Evolutionary conservation across 2,797 vertebrate species (phyloP).

Genomic region (Scyliorhinus canicula): DNA sequence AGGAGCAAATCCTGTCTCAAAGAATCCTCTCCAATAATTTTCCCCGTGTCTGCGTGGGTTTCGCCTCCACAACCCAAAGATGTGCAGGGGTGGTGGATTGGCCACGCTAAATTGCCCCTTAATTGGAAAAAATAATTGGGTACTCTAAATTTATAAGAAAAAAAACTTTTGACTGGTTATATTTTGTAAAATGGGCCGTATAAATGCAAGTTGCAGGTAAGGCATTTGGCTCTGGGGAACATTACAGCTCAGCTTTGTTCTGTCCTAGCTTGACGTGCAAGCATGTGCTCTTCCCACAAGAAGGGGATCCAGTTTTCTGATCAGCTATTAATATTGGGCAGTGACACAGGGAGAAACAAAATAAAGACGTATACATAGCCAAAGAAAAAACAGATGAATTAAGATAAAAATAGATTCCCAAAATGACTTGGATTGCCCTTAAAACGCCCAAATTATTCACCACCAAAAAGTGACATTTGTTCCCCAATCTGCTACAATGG

Average conservation of each 20-base stretch:
- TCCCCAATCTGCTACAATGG: not conserved
- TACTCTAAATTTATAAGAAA: no score
- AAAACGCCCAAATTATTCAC: not conserved
- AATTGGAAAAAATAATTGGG: no score
- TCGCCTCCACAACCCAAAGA: no score
- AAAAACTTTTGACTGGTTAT: not conserved
- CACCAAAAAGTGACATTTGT: not conserved
- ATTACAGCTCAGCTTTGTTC: not conserved
- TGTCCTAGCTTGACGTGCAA: not conserved
- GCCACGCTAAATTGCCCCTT: no score
- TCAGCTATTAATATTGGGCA: not conserved
- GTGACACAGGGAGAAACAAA: not conserved
- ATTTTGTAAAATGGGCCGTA: not conserved
- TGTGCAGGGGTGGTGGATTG: no score
- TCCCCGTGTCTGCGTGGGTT: no score
- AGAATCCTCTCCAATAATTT: no score
- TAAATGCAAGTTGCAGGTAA: not conserved
- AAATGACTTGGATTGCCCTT: not conserved
- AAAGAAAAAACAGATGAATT: not conserved
- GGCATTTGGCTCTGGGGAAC: not conserved
- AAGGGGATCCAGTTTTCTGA: not conserved
- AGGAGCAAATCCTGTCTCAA: no score
- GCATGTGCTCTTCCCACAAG: not conserved
- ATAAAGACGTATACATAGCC: not conserved
- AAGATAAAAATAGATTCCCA: not conserved